Evolutionary conservation across 2,888 invertebrate genomes (phyloP), one percentile per base, ranked within the genome.

Genomic region (Aplocera efformata): DNA sequence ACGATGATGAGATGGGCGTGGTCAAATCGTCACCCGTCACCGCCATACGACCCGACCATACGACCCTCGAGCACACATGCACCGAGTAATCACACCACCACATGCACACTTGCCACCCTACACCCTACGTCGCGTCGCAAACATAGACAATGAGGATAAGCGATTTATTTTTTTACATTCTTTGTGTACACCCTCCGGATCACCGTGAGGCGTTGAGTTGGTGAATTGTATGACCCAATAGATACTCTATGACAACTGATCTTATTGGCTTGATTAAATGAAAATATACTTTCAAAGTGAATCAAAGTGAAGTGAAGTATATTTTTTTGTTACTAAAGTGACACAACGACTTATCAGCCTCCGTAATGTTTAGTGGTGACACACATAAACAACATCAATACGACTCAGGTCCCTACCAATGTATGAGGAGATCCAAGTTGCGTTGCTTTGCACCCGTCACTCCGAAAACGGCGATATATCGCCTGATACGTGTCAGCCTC

Each of bases 161-260:
- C 83, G 79, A 77, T 82, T 85, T 83, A 82, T 63, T 77, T 85
- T 74, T 80, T 83, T 79, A 70, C 77, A 65, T 70, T 65, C 69
- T 77, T 79, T 81, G 72, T 75, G 53, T 60, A 59, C 66, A 74
- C 79, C 72, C 67, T 62, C 55, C 51, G 51, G 48, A 51, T 57
- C 63, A 58, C 59, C 49, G 58, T 57, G 61, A 68, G 44, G 37
- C 49, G 42, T 42, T 36, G 50, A 48, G 25, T 44, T 35, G 31
- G 36, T 28, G 34, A 20, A 10, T 37, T 7, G 7, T n/a, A 6
- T 22, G 6, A 38, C 24, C 13, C 37, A 10, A 37, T 32, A 17
- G 11, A 37, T 34, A 36, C 33, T 41, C 34, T 24, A 38, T 45
- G 32, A 37, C 27, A 24, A 23, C 40, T 34, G 13, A 17, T 17